Base-by-base conservation (phyloP, 2,113 vertebrate species). In the Datnioides undecimradiatus region DNA sequence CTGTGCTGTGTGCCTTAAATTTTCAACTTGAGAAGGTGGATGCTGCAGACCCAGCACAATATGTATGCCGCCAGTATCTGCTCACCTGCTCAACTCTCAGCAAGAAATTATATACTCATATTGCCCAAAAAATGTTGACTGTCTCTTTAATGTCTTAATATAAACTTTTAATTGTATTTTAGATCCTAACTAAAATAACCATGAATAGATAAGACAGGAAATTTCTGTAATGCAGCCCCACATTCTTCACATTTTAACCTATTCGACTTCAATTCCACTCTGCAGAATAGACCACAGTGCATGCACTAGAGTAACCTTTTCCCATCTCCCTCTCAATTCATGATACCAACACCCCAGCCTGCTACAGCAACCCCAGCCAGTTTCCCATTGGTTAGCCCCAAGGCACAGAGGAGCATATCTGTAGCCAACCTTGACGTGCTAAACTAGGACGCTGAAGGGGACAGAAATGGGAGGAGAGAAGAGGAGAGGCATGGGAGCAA, bases 371-470 rank as follows among this genome's bases (percentile, higher is more conserved):
- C 72, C 90, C 68, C 82, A 91, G 88, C 80, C 85, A 69, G 69
- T 66, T 80, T 91, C 83, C 88, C 83, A 93, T 94, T 94, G 94
- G 93, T 90, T 93, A 90, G 91, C 93, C 91, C 73, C 82, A 83
- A 92, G 90, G 91, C 92, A 90, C 80, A 83, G 85, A 83, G 87
- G 84, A 88, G 89, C 88, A 87, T 91, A 91, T 94, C 92, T 93
- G 91, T 93, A 92, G 93, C 92, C 94, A 94, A 93, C 92, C 94
- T 95, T 95, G 92, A 95, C 89, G 86, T 92, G 91, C 91, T 94
- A 93, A 95, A 95, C 92, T 94, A 93, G 94, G 93, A 92, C 92
- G 91, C 93, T 90, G 92, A 93, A 93, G 91, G 92, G 92, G 91
- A 93, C 91, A 91, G 89, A 92, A 91, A 85, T 84, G 87, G 91